phyloP scores from a whole-genome alignment of 2,113 vertebrate genomes.

The Zonotrichia leucophrys region DNA sequence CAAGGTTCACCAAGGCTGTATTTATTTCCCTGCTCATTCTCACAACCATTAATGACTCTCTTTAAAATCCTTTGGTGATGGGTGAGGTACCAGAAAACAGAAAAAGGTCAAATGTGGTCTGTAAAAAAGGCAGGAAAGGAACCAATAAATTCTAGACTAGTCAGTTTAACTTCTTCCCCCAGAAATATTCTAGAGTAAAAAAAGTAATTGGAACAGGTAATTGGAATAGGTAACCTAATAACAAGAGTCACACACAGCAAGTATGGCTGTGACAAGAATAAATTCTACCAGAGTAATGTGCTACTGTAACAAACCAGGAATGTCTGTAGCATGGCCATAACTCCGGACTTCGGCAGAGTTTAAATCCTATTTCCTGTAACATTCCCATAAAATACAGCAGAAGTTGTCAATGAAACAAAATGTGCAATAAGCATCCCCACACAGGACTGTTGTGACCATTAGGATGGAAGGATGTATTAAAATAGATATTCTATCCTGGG shows the following conservation, averaged over 20 bases:
- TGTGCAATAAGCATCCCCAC: not conserved
- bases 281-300: not conserved
- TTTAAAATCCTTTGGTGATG: not conserved
- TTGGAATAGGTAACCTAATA: not conserved
- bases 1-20: not conserved
- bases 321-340: not conserved
- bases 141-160: not conserved
- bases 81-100: not conserved
- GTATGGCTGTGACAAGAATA: not conserved
- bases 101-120: not conserved
- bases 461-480: not conserved
- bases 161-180: not conserved
- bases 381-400: not conserved
- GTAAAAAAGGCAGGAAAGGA: not conserved
- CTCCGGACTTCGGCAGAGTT: not conserved
- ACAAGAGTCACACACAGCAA: not conserved
- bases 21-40: not conserved
- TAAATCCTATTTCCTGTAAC: not conserved
- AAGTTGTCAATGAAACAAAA: not conserved
- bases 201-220: not conserved
- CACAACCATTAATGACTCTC: not conserved
- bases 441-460: not conserved
- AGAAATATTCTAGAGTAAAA: not conserved
- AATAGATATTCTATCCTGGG: not conserved
- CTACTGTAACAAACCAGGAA: not conserved